Conservation (phyloP, 2,888 invertebrate genomes). For the Cephus sareptanus region DNA sequence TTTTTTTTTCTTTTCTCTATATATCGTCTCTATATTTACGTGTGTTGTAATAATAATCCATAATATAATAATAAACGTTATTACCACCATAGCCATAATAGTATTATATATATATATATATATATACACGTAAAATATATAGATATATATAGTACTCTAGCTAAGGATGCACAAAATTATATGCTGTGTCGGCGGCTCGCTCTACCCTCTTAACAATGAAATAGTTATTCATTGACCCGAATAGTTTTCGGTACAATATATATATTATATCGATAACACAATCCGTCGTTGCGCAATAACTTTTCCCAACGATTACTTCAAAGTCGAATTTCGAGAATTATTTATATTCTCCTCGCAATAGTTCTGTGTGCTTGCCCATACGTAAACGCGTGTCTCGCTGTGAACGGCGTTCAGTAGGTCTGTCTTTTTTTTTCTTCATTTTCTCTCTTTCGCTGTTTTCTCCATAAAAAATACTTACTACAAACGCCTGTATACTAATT, state of each 20-base stretch:
- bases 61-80: slow-evolving; percentile 57
- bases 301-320: not conserved
- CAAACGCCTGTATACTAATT: slow-evolving; percentile 24
- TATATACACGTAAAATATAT: slow-evolving; percentile 19
- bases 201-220: slow-evolving; percentile 47
- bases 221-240: slow-evolving; percentile 27
- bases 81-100: slow-evolving; percentile 57
- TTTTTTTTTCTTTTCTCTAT: slow-evolving; percentile 25
- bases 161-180: slow-evolving; percentile 18
- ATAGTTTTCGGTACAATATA: slow-evolving; percentile 42
- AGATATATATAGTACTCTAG: slow-evolving; percentile 18
- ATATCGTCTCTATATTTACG: slow-evolving; percentile 44
- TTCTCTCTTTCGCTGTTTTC: slow-evolving; percentile 12
- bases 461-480: slow-evolving; percentile 29
- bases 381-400: not conserved
- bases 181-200: slow-evolving; percentile 36
- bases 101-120: slow-evolving; percentile 43
- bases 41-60: slow-evolving; percentile 51
- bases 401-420: not conserved
- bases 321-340: not conserved
- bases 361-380: not conserved
- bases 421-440: not conserved
- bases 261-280: slow-evolving; percentile 34
- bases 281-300: slow-evolving; percentile 24
- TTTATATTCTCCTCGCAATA: not conserved